These are phyloP conservation scores for Pasiphila rectangulata DNA, from an alignment of 2,888 invertebrate species.

Conservation along the genomic window DNA sequence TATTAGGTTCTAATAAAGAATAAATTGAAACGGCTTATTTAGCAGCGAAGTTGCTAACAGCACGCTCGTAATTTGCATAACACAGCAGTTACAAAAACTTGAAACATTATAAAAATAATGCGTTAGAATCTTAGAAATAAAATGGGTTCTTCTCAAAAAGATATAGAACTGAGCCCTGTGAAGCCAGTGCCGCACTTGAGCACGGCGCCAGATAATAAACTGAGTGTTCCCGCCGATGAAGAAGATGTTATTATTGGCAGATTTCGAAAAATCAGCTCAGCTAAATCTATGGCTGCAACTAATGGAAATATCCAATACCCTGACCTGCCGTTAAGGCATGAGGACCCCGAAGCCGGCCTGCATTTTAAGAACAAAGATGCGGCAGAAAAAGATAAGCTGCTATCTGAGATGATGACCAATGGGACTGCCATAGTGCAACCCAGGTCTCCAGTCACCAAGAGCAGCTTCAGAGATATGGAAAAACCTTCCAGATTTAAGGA, in stretches of 20 bases:
- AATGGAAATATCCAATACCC: constrained; percentile 75
- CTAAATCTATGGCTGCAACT: constrained; percentile 77
- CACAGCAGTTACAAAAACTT: constrained; percentile 5
- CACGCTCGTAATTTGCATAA: constrained; percentile 7
- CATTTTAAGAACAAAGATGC: constrained; percentile 57
- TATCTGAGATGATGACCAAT: constrained; percentile 47
- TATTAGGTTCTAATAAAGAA: background rate
- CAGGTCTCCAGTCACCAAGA: constrained; percentile 72
- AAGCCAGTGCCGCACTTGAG: constrained; percentile 47
- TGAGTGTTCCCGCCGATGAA: constrained; percentile 57
- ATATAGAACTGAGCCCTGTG: constrained; percentile 69
- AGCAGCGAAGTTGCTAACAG: background rate
- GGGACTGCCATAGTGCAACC: constrained; percentile 42
- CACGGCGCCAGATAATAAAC: constrained; percentile 38
- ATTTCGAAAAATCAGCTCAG: constrained; percentile 76
- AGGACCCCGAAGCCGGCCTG: constrained; percentile 64
- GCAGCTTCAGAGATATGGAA: constrained; percentile 83
- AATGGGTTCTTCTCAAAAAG: constrained; percentile 65
- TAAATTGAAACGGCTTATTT: background rate
- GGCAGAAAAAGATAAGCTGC: constrained; percentile 56
- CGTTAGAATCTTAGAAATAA: constrained; percentile 25
- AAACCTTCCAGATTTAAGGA: constrained; percentile 83
- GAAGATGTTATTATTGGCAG: constrained; percentile 76
- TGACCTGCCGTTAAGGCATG: constrained; percentile 50
- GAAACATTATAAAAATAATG: constrained; percentile 22